Evolutionary conservation across 2,797 vertebrate species (phyloP).

Genomic region (Heliangelus exortis): DNA sequence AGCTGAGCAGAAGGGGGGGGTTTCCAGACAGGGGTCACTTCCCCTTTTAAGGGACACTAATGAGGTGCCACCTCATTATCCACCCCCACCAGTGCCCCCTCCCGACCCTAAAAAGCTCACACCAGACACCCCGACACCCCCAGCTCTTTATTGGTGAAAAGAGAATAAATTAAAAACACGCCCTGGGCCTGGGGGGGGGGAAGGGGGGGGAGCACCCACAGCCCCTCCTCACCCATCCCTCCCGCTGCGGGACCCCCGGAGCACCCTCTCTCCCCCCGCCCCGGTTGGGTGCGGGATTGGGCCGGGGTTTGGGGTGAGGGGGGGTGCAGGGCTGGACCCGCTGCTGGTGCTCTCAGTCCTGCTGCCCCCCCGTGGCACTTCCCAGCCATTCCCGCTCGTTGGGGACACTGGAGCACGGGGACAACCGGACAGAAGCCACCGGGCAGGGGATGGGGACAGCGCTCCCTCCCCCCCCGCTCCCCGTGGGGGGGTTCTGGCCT

Average conservation of each 20-base stretch:
- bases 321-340: neutral
- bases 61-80: neutral
- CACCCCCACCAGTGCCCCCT: accelerated
- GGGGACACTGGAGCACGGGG: neutral
- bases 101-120: neutral
- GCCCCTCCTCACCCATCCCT: neutral
- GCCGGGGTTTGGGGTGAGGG: too few relatives aligned
- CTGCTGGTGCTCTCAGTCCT: conserved; percentile 5
- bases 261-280: neutral
- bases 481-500: neutral
- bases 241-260: neutral
- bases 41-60: neutral
- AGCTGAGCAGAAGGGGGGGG: accelerated
- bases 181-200: neutral
- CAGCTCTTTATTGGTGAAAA: conserved; percentile 44
- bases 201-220: neutral
- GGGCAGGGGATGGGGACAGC: neutral
- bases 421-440: neutral
- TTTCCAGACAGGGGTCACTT: accelerated
- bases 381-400: neutral
- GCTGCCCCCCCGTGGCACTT: conserved; percentile 54
- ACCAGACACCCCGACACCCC: neutral
- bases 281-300: neutral
- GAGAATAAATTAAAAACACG: conserved; percentile 38
- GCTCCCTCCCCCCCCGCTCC: neutral